Conservation (phyloP, 2,888 invertebrate genomes). For the Habrosyne pyritoides region DNA sequence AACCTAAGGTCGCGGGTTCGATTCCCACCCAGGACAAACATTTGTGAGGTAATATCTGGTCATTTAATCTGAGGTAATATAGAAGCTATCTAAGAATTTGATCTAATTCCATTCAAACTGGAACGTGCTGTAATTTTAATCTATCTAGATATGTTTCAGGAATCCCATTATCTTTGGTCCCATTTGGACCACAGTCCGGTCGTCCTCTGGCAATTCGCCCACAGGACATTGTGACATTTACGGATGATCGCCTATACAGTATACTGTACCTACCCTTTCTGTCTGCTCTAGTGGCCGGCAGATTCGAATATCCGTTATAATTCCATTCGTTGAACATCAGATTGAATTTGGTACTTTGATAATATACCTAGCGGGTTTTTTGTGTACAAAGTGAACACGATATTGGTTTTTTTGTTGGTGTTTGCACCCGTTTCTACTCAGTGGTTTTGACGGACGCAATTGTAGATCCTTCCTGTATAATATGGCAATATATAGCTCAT, state of each 20-base stretch:
- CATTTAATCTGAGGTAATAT: too few species aligned
- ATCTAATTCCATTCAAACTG: too few species aligned
- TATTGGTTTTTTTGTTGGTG: slow-evolving; percentile 7
- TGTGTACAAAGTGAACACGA: background rate
- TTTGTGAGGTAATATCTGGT: too few species aligned
- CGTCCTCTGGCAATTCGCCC: slow-evolving; percentile 17
- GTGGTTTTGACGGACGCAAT: background rate
- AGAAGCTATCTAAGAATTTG: too few species aligned
- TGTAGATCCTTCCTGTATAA: background rate
- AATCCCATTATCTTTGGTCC: background rate
- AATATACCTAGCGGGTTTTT: background rate
- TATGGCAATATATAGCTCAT: too few species aligned
- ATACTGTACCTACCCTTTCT: slow-evolving; percentile 25
- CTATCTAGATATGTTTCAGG: background rate
- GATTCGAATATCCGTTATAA: slow-evolving; percentile 51
- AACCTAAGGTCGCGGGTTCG: too few species aligned
- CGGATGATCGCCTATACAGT: slow-evolving; percentile 36
- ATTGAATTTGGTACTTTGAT: background rate
- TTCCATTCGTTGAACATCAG: slow-evolving; percentile 34
- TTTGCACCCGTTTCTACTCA: background rate
- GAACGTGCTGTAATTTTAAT: background rate
- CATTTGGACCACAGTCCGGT: background rate
- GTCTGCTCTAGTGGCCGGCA: slow-evolving; percentile 30
- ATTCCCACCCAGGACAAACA: too few species aligned
- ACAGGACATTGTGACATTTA: slow-evolving; percentile 52